Conservation (phyloP, 2,888 invertebrate species). For the Brachypterus glaber region DNA sequence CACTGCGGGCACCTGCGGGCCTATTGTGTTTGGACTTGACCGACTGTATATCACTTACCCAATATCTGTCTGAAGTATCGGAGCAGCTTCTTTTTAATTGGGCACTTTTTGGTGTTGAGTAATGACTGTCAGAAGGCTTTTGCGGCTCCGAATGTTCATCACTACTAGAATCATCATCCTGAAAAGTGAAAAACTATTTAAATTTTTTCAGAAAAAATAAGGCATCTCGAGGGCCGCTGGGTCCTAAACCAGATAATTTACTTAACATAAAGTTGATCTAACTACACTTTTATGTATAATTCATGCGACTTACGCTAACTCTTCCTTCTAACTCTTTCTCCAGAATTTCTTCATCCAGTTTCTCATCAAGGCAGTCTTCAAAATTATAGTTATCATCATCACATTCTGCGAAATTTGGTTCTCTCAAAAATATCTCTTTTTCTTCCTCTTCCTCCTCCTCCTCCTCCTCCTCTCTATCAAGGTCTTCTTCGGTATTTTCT, state of each 20-base stretch:
- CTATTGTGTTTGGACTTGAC: not conserved
- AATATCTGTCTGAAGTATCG: constrained; percentile 26
- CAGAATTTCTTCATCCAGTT: constrained; percentile 14
- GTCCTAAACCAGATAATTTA: too few species aligned
- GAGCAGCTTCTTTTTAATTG: constrained; percentile 24
- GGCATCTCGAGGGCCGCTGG: too few species aligned
- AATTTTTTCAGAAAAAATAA: constrained; percentile 3
- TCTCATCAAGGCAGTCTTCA: constrained; percentile 20
- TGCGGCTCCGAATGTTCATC: constrained; percentile 20
- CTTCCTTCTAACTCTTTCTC: constrained; percentile 13
- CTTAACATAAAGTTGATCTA: too few species aligned
- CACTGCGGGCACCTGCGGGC: too few species aligned
- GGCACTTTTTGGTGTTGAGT: constrained; percentile 27
- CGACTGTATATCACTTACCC: constrained; percentile 22
- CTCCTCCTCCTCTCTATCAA: constrained; percentile 20
- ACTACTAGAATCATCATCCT: constrained; percentile 24
- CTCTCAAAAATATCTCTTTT: constrained; percentile 3
- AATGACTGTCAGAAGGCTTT: constrained; percentile 19
- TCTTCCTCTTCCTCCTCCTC: constrained; percentile 16
- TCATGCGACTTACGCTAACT: too few species aligned
- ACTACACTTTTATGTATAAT: too few species aligned
- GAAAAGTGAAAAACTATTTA: constrained; percentile 12
- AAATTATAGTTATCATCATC: constrained; percentile 14
- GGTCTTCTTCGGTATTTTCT: constrained; percentile 27
- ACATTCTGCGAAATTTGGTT: constrained; percentile 3